Evolutionary conservation across 2,113 vertebrate genomes (phyloP).

Genomic region (Amazona vittata): DNA sequence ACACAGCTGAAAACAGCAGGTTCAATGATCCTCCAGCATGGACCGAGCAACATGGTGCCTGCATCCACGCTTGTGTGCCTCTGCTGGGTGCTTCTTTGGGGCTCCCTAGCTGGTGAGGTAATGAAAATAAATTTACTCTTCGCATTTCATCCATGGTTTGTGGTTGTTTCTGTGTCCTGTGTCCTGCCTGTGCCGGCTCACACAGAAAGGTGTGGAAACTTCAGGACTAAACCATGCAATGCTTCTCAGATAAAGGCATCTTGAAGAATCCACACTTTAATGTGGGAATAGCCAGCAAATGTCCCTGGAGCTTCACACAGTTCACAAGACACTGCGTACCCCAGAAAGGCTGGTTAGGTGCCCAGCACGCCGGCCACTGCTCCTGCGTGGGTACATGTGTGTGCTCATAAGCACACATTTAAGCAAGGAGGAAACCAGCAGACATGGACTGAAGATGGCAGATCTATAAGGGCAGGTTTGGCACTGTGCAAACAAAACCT

Average conservation of each 20-base stretch:
- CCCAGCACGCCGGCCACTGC: rapidly evolving
- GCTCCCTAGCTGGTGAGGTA: background rate
- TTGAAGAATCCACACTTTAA: background rate
- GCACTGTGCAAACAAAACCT: background rate
- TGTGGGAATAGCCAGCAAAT: background rate
- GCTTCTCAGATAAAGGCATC: background rate
- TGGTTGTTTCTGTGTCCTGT: background rate
- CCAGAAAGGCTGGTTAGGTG: background rate
- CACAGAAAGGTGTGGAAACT: background rate
- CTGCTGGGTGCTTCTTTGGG: background rate
- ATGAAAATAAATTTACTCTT: background rate
- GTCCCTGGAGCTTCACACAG: background rate
- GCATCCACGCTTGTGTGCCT: background rate
- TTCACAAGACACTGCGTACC: background rate
- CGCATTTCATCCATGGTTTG: background rate
- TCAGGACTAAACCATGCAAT: background rate
- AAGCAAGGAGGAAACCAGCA: background rate
- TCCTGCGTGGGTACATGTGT: rapidly evolving
- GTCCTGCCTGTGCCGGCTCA: background rate
- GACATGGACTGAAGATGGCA: background rate
- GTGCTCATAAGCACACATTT: rapidly evolving
- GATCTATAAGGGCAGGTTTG: background rate
- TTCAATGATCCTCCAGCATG: background rate
- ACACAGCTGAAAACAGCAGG: background rate
- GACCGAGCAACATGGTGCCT: background rate